Evolutionary conservation across 1,140 invertebrate species (phyloP).

Genomic region (Ruditapes philippinarum): DNA sequence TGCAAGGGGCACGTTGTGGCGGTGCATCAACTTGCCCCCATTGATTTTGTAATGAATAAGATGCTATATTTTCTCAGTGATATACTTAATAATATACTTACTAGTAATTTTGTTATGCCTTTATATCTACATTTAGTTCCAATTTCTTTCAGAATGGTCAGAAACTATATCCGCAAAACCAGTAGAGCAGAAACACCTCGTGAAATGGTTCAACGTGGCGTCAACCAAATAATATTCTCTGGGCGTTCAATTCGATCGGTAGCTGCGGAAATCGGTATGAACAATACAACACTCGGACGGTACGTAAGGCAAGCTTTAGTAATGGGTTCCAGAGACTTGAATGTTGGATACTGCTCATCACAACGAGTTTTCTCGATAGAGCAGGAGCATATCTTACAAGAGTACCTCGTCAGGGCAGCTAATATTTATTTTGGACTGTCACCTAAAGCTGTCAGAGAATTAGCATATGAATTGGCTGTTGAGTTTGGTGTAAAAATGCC

Average conservation of each 20-base stretch:
- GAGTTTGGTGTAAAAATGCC: constrained; percentile 52
- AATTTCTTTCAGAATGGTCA: constrained; percentile 29
- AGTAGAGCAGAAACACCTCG: background rate
- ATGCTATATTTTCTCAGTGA: too few species aligned
- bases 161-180: constrained; percentile 15
- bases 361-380: background rate
- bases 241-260: constrained; percentile 30
- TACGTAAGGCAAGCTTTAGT: background rate
- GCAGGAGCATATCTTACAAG: constrained; percentile 14
- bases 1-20: constrained; percentile 25
- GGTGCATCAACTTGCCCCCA: constrained; percentile 15
- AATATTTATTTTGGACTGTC: constrained; percentile 52
- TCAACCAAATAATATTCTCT: background rate
- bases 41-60: background rate
- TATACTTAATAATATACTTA: background rate
- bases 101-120: background rate
- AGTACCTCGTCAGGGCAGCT: constrained; percentile 23
- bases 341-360: constrained; percentile 12
- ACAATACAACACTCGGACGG: background rate
- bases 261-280: constrained; percentile 3
- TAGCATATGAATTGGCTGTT: constrained; percentile 55
- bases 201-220: background rate
- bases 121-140: background rate
- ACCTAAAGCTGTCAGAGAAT: constrained; percentile 7
- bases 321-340: background rate